Conservation (phyloP, 2,888 invertebrate genomes). For the Tipula lateralis region DNA sequence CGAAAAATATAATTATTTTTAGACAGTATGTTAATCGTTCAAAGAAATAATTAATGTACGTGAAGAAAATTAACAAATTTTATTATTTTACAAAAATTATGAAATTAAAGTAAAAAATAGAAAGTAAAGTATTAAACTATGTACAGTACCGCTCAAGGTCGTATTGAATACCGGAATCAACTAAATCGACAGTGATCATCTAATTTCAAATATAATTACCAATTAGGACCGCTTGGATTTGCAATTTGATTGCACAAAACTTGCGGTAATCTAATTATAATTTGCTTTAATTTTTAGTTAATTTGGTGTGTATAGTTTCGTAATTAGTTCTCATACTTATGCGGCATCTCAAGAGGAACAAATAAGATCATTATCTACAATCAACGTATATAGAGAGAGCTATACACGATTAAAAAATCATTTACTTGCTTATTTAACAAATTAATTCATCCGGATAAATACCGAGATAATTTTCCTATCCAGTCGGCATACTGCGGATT, state of each 20-base stretch:
- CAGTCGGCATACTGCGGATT: neutral
- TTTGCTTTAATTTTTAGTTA: no score
- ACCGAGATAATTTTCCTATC: neutral
- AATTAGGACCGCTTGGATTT: no score
- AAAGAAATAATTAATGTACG: neutral
- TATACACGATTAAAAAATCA: neutral
- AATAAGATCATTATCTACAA: neutral
- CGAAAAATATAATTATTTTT: neutral
- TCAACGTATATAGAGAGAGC: neutral
- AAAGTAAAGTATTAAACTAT: neutral
- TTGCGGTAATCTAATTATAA: neutral
- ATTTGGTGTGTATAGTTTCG: no score
- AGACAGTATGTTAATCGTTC: neutral
- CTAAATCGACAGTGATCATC: no score
- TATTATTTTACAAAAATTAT: neutral
- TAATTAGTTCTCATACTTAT: no score
- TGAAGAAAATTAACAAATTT: neutral
- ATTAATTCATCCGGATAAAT: neutral
- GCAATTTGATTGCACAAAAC: neutral
- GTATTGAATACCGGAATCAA: neutral
- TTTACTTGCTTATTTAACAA: neutral
- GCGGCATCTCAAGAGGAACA: neutral
- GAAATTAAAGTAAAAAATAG: neutral
- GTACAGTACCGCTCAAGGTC: neutral
- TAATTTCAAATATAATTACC: no score